These are phyloP conservation scores for Ips nitidus DNA, from an alignment of 1,140 invertebrate species.

Conservation along the genomic window DNA sequence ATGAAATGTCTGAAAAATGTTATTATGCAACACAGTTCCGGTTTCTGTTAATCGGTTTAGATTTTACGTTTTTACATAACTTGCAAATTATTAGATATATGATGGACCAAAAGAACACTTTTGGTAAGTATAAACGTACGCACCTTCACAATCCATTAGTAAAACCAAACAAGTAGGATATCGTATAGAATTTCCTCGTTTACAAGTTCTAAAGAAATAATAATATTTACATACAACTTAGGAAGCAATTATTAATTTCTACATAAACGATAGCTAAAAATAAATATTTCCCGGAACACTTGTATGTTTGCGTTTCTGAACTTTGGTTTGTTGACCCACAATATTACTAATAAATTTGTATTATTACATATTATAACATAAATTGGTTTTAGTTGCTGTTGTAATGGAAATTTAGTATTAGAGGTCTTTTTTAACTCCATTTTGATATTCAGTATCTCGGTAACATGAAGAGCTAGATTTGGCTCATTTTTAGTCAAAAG, in stretches of 20 bases:
- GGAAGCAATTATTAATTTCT: not conserved
- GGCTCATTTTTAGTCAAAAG: no score
- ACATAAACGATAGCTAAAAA: not conserved
- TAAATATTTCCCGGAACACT: not conserved
- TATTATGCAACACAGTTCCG: no score
- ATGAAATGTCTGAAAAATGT: no score
- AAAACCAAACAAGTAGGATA: not conserved
- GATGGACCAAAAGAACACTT: not conserved
- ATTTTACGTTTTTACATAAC: not conserved
- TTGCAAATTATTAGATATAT: not conserved
- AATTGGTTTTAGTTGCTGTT: not conserved
- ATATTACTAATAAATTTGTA: not conserved
- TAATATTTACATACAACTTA: conserved; percentile 5
- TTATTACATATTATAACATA: not conserved
- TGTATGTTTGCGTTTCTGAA: not conserved
- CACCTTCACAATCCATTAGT: not conserved
- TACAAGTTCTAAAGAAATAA: not conserved
- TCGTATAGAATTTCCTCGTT: not conserved
- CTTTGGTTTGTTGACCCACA: not conserved
- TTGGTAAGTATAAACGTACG: not conserved
- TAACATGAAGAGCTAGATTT: no score
- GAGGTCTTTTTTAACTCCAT: not conserved
- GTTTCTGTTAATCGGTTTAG: not conserved
- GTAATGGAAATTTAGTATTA: not conserved
- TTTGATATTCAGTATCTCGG: no score